These are phyloP conservation scores for Dasypus novemcinctus DNA, from an alignment of 2,113 vertebrate genomes.

Conservation along the genomic window DNA sequence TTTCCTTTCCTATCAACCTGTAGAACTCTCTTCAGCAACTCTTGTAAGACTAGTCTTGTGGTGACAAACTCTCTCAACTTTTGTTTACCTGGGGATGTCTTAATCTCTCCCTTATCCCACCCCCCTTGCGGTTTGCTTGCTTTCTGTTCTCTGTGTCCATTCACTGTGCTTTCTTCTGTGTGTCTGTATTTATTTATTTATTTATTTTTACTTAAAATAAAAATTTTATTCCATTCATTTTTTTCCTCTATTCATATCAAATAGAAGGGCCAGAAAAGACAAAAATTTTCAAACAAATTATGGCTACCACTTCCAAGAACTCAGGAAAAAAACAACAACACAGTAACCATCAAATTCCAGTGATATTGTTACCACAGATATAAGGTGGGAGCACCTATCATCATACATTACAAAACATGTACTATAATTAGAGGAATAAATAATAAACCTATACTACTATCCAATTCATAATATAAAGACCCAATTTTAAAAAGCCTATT, in stretches of 20 bases:
- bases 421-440: conserved; percentile 65
- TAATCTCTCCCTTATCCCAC: too few relatives aligned
- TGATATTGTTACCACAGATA: not conserved
- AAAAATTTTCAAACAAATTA: conserved; percentile 55
- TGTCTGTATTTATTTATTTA: too few relatives aligned
- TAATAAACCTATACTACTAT: conserved; percentile 51
- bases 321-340: not conserved
- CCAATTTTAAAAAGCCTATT: conserved; percentile 40
- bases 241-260: conserved; percentile 33
- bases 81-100: too few relatives aligned
- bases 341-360: conserved; percentile 22
- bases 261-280: conserved; percentile 32
- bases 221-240: conserved; percentile 56
- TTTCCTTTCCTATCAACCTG: too few relatives aligned
- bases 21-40: too few relatives aligned
- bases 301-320: conserved; percentile 38
- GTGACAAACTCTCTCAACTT: too few relatives aligned
- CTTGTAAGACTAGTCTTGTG: too few relatives aligned
- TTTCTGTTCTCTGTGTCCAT: too few relatives aligned
- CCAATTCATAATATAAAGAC: conserved; percentile 36
- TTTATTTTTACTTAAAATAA: conserved; percentile 70
- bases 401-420: conserved; percentile 48
- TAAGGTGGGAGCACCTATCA: not conserved
- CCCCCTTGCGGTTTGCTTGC: too few relatives aligned
- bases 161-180: too few relatives aligned